Conservation (phyloP, 2,888 invertebrate species). For the Scaptomyza tumidula region DNA sequence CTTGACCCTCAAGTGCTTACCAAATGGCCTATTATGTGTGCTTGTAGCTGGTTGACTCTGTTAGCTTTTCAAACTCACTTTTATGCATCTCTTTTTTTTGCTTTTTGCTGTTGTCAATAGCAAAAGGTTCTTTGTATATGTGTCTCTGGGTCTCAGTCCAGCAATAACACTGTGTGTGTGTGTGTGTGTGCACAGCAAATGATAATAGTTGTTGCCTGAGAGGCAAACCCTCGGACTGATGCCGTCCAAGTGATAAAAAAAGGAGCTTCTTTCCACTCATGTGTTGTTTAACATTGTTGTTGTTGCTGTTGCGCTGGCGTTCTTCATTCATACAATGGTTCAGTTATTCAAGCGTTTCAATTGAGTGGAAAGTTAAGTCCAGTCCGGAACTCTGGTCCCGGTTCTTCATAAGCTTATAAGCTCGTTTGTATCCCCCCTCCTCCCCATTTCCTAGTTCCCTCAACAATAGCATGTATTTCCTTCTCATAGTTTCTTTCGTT, state of each 20-base stretch:
- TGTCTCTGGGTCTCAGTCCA: slow-evolving; percentile 38
- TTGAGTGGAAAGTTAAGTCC: slow-evolving; percentile 72
- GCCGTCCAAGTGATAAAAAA: slow-evolving; percentile 56
- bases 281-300: slow-evolving; percentile 42
- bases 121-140: slow-evolving; percentile 34
- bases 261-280: slow-evolving; percentile 30
- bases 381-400: slow-evolving; percentile 23
- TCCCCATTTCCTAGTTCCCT: neutral
- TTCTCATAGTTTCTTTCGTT: slow-evolving; percentile 46
- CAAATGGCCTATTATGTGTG: slow-evolving; percentile 73
- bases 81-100: slow-evolving; percentile 11
- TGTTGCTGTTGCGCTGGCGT: slow-evolving; percentile 43
- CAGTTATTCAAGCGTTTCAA: slow-evolving; percentile 73
- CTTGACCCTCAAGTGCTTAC: slow-evolving; percentile 71
- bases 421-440: slow-evolving; percentile 45
- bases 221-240: slow-evolving; percentile 42
- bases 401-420: slow-evolving; percentile 66
- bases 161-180: slow-evolving; percentile 33
- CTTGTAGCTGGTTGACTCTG: slow-evolving; percentile 65
- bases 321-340: slow-evolving; percentile 60
- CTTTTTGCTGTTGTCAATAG: slow-evolving; percentile 32
- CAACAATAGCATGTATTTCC: slow-evolving; percentile 56
- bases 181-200: slow-evolving; percentile 49
- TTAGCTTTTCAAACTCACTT: slow-evolving; percentile 59
- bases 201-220: slow-evolving; percentile 61